Conservation (phyloP, 2,113 vertebrate genomes). For the Egretta garzetta region DNA sequence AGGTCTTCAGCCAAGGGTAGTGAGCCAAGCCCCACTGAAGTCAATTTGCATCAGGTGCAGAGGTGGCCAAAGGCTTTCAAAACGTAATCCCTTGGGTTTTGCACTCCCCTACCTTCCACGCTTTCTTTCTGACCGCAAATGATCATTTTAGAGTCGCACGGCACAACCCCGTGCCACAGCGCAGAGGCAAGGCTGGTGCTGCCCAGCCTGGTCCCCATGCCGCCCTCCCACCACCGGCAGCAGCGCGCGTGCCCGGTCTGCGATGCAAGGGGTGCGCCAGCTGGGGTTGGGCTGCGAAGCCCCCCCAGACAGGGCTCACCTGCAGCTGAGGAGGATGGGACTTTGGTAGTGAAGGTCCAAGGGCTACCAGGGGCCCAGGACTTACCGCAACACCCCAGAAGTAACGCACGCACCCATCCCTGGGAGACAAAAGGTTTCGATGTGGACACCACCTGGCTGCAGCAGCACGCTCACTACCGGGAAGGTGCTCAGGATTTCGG, state of each 20-base stretch:
- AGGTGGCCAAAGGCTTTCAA: neutral
- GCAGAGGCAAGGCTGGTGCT: no score
- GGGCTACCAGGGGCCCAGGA: neutral
- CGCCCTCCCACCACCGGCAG: neutral
- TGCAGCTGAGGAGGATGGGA: neutral
- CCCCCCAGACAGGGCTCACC: neutral
- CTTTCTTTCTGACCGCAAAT: neutral
- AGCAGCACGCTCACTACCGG: neutral
- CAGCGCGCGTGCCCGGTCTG: neutral
- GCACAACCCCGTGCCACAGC: neutral
- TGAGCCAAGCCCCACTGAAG: neutral
- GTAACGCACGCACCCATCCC: neutral
- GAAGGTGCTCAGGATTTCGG: neutral
- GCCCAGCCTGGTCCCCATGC: neutral
- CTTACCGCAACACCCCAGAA: neutral
- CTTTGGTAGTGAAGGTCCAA: neutral
- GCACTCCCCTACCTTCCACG: neutral
- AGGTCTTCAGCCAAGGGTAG: neutral
- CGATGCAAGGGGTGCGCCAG: neutral
- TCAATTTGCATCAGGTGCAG: neutral
- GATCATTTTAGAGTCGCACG: neutral
- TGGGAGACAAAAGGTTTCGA: neutral
- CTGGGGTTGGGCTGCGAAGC: neutral
- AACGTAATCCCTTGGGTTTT: neutral
- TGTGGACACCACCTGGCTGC: neutral